Conservation (phyloP, 2,888 invertebrate genomes). For the Hoplodrina ambigua region DNA sequence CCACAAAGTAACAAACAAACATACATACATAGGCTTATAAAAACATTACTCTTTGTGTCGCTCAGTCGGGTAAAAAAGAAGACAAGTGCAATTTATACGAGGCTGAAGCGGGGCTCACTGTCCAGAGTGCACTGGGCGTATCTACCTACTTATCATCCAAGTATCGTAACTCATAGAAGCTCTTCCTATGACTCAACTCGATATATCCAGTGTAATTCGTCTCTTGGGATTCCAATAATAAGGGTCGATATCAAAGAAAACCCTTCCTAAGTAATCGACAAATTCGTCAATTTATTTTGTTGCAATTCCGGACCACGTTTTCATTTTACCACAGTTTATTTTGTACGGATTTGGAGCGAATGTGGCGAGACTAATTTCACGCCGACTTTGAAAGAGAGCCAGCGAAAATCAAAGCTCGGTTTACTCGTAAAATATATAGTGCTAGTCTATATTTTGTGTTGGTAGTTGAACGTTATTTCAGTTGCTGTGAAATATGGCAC, state of each 20-base stretch:
- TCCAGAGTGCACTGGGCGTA: neutral
- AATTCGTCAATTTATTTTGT: conserved; percentile 19
- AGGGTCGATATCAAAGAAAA: neutral
- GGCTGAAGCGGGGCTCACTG: neutral
- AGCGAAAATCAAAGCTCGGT: conserved; percentile 72
- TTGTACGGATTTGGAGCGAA: conserved; percentile 66
- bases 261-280: conserved; percentile 6
- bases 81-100: neutral
- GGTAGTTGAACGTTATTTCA: conserved; percentile 56
- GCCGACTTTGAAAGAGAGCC: conserved; percentile 73
- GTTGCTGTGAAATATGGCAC: conserved; percentile 56
- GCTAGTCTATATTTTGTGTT: conserved; percentile 60
- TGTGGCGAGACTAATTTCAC: conserved; percentile 75
- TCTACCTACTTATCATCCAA: no score
- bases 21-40: no score
- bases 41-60: no score
- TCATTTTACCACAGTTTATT: conserved; percentile 65
- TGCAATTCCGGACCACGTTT: conserved; percentile 37
- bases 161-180: neutral
- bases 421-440: conserved; percentile 63
- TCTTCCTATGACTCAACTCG: neutral
- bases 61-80: no score
- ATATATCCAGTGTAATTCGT: neutral
- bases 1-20: no score
- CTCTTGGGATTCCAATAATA: neutral